Percentiles rank a stretch among this genome's conserved stretches.
These are phyloP conservation scores for Platyrinchus mystaceus DNA, from an alignment of 2,797 vertebrate species.

Conservation along the genomic window DNA sequence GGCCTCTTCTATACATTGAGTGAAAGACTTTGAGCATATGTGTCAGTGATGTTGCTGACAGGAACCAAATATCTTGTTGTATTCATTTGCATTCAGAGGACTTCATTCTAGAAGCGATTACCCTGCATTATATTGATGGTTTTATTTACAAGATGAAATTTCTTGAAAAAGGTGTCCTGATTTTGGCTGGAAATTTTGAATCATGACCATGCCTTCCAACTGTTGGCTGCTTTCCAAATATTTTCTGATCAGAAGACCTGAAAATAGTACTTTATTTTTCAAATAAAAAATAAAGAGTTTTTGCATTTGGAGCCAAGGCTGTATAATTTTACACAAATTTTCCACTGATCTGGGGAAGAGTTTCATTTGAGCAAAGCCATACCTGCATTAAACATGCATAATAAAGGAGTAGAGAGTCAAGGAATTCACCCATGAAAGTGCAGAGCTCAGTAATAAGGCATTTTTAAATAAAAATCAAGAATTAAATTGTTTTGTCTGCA, in stretches of 20 bases:
- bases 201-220: neutral
- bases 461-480: neutral
- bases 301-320: neutral
- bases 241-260: neutral
- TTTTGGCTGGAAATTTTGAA: slow-evolving; percentile 34
- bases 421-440: neutral
- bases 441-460: neutral
- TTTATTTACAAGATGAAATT: slow-evolving; percentile 11
- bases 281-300: neutral
- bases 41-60: neutral
- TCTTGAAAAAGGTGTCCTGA: neutral
- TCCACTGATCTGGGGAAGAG: neutral
- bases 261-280: neutral
- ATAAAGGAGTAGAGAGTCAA: neutral
- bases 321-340: neutral
- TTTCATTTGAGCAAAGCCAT: neutral
- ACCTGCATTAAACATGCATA: neutral
- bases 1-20: neutral
- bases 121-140: neutral
- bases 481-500: slow-evolving; percentile 15
- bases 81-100: neutral
- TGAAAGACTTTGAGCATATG: neutral
- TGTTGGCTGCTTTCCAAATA: neutral
- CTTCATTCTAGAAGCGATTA: neutral
- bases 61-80: slow-evolving; percentile 11